A percentile compares a stretch with the other conserved stretches of the same genome.
Evolutionary conservation across 2,797 vertebrate genomes (phyloP).

Genomic region (Phrynocephalus forsythii): DNA sequence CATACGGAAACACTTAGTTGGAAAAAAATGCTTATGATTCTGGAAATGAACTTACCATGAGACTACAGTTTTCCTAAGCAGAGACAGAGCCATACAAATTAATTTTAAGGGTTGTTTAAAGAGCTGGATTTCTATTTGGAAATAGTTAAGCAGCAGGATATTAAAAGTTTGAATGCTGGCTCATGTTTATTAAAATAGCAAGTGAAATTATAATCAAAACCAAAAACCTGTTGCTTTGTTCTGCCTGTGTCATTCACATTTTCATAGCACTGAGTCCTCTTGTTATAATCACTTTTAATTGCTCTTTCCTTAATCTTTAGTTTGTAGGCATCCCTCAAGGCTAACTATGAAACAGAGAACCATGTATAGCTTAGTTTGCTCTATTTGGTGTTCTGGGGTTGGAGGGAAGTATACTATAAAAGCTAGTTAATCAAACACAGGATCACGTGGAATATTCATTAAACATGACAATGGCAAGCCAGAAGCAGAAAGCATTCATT

Average conservation of each 20-base stretch:
- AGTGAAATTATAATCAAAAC: slow-evolving; percentile 82
- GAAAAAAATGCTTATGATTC: slow-evolving; percentile 65
- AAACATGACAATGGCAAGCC: slow-evolving; percentile 70
- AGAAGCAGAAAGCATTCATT: slow-evolving; percentile 72
- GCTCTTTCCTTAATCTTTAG: slow-evolving; percentile 72
- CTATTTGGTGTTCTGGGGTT: slow-evolving; percentile 52
- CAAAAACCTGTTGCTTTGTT: slow-evolving; percentile 74
- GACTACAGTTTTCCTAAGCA: slow-evolving; percentile 77
- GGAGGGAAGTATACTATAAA: slow-evolving; percentile 44
- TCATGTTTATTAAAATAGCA: slow-evolving; percentile 83
- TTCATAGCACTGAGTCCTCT: slow-evolving; percentile 67
- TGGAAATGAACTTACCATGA: slow-evolving; percentile 80
- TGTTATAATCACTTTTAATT: slow-evolving; percentile 78
- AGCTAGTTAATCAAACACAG: slow-evolving; percentile 73
- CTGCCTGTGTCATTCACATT: slow-evolving; percentile 70
- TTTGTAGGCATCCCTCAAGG: slow-evolving; percentile 71
- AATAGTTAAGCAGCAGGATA: slow-evolving; percentile 85
- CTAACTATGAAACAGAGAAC: slow-evolving; percentile 63
- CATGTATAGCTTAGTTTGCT: slow-evolving; percentile 55
- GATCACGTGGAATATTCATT: slow-evolving; percentile 68
- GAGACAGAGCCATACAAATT: slow-evolving; percentile 81
- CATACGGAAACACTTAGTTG: slow-evolving; percentile 80
- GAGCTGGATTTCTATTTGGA: slow-evolving; percentile 80
- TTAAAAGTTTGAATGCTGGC: slow-evolving; percentile 82
- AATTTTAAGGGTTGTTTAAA: slow-evolving; percentile 77